Conservation (phyloP, 1,140 invertebrate species). For the Trinorchestia longiramus region DNA sequence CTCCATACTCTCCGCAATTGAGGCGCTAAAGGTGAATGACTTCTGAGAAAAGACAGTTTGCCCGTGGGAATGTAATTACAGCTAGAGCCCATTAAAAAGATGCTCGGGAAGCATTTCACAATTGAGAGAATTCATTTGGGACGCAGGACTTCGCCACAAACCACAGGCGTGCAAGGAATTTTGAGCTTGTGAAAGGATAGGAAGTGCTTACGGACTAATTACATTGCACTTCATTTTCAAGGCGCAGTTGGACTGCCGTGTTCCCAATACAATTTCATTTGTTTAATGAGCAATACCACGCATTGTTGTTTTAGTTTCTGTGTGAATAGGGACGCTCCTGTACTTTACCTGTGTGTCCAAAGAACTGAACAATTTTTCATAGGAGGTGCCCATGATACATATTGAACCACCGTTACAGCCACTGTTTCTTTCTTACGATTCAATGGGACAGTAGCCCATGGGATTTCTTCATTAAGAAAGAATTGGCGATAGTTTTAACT, state of each 20-base stretch:
- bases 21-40: background rate
- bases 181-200: background rate
- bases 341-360: background rate
- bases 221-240: background rate
- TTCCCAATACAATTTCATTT: background rate
- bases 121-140: background rate
- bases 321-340: background rate
- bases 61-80: background rate
- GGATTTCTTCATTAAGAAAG: background rate
- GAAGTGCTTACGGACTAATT: background rate
- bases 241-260: background rate
- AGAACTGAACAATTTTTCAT: background rate
- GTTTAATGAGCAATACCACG: background rate
- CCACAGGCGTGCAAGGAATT: background rate
- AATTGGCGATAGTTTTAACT: background rate
- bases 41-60: background rate
- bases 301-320: background rate
- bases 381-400: background rate
- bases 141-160: background rate
- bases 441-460: background rate
- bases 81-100: background rate
- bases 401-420: background rate
- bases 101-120: background rate
- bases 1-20: background rate
- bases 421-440: background rate